Evolutionary conservation across 2,113 vertebrate species (phyloP).

Genomic region (Pteropus alecto): DNA sequence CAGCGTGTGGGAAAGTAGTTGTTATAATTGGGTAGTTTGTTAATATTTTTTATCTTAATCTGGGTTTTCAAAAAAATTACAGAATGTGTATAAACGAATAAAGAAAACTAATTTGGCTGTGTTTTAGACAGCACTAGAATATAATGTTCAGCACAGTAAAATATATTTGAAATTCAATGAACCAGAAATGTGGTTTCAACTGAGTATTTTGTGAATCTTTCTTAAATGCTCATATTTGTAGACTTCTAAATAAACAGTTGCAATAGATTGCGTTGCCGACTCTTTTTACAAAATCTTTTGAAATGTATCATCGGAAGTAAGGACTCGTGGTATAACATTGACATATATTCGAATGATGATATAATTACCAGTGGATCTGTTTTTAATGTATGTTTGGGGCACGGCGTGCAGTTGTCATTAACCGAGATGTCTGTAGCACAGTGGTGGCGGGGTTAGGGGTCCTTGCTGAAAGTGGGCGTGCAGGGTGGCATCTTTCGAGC

Average conservation of each 20-base stretch:
- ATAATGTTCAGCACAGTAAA: constrained; percentile 63
- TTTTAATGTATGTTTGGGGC: accelerated
- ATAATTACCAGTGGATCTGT: accelerated
- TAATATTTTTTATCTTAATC: constrained; percentile 67
- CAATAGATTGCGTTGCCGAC: not conserved
- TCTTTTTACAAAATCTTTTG: not conserved
- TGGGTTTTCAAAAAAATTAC: constrained; percentile 72
- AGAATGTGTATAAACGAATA: constrained; percentile 47
- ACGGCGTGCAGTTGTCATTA: not conserved
- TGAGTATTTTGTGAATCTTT: constrained; percentile 77
- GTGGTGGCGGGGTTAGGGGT: not conserved
- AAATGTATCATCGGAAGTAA: accelerated
- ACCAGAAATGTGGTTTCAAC: constrained; percentile 56
- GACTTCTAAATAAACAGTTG: constrained; percentile 74
- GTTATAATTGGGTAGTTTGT: constrained; percentile 52
- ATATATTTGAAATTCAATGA: constrained; percentile 64
- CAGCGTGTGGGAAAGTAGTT: not conserved
- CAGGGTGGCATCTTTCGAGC: not conserved
- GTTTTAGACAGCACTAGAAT: constrained; percentile 81
- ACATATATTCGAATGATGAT: accelerated
- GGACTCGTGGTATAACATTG: accelerated
- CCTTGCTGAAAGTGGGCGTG: not conserved
- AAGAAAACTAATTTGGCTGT: constrained; percentile 72
- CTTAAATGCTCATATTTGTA: constrained; percentile 74
- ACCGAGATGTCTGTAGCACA: accelerated